A percentile compares a stretch with the other conserved stretches of the same genome.
Evolutionary conservation across 2,113 vertebrate species (phyloP).

Genomic region (Mugil cephalus): DNA sequence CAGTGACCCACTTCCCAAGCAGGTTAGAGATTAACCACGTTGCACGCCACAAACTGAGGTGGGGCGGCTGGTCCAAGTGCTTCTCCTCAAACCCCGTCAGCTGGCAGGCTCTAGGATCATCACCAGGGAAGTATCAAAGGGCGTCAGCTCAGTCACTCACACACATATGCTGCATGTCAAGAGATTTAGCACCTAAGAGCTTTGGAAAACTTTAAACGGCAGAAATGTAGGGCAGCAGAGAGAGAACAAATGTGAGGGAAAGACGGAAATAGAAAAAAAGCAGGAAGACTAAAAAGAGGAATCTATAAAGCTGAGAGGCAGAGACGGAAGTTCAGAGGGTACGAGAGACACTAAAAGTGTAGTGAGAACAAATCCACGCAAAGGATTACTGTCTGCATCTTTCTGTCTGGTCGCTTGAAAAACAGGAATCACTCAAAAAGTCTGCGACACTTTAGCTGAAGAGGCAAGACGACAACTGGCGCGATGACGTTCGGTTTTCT

Average conservation of each 20-base stretch:
- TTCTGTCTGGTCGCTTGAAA: slow-evolving; percentile 42
- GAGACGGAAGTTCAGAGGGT: slow-evolving; percentile 47
- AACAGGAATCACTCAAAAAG: slow-evolving; percentile 42
- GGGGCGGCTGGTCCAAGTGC: slow-evolving; percentile 27
- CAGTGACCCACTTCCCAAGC: slow-evolving; percentile 82
- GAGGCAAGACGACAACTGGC: slow-evolving; percentile 37
- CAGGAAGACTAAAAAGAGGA: slow-evolving; percentile 16
- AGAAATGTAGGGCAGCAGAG: slow-evolving; percentile 28
- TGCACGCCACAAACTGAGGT: slow-evolving; percentile 16
- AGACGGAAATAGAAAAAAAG: slow-evolving; percentile 49
- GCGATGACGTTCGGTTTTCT: slow-evolving; percentile 21
- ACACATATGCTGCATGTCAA: slow-evolving; percentile 41
- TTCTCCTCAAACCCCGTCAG: slow-evolving; percentile 47
- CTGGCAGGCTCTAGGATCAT: slow-evolving; percentile 61
- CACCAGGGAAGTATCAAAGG: slow-evolving; percentile 47
- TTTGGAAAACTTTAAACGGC: slow-evolving; percentile 51
- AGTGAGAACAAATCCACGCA: slow-evolving; percentile 64
- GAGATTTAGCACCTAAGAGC: slow-evolving; percentile 51
- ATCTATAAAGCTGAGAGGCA: slow-evolving; percentile 38
- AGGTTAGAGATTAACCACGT: slow-evolving; percentile 78
- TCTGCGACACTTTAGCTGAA: slow-evolving; percentile 33
- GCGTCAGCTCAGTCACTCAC: slow-evolving; percentile 51
- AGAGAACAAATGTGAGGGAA: slow-evolving; percentile 23
- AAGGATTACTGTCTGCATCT: slow-evolving; percentile 69
- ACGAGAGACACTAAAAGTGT: slow-evolving; percentile 31